Percentiles rank a stretch among this genome's conserved stretches.
phyloP scores from a whole-genome alignment of 2,113 vertebrate species.

The Cottus gobio region DNA sequence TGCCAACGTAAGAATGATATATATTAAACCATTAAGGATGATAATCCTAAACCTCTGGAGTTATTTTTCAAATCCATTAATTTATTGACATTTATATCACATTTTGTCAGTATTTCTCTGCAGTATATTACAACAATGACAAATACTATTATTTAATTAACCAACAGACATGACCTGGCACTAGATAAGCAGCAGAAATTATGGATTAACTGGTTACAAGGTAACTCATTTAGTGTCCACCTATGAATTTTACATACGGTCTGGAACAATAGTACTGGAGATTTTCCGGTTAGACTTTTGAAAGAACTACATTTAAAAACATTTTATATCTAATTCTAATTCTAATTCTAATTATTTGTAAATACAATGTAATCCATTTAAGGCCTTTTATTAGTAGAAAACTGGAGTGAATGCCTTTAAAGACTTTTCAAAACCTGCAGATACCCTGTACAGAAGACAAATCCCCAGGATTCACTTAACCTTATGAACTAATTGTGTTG shows the following conservation, averaged over 20 bases:
- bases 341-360: neutral
- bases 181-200: neutral
- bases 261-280: neutral
- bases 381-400: neutral
- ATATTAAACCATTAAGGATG: neutral
- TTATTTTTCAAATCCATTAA: neutral
- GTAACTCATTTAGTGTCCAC: neutral
- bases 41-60: neutral
- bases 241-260: neutral
- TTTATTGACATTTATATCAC: neutral
- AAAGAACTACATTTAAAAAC: too few relatives aligned
- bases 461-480: conserved; percentile 1
- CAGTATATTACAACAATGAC: neutral
- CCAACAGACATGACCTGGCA: neutral
- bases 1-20: neutral
- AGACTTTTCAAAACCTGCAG: neutral
- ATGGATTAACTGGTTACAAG: neutral
- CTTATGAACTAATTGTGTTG: conserved; percentile 14
- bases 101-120: neutral
- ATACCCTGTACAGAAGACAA: neutral
- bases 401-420: neutral
- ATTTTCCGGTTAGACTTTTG: neutral
- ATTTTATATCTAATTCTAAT: too few relatives aligned
- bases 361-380: neutral
- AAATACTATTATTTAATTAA: neutral